Conservation (phyloP, 2,113 vertebrate genomes). For the Athene noctua region DNA sequence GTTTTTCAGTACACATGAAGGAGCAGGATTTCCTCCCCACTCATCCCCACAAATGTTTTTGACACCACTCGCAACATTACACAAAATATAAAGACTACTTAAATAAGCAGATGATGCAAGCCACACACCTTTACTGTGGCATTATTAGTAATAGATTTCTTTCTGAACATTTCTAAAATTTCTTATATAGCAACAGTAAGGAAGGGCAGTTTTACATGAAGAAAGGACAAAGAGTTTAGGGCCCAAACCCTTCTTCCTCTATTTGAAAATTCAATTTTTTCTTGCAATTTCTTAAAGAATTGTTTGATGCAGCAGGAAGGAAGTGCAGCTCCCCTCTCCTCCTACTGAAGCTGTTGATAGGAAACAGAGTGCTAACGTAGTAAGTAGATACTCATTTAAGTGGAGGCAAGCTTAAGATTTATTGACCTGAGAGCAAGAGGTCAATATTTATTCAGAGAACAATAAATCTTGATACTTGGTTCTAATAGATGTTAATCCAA, state of each 20-base stretch:
- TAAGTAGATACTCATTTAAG: slow-evolving; percentile 31
- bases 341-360: not conserved
- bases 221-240: not conserved
- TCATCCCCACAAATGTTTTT: not conserved
- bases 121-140: not conserved
- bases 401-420: slow-evolving; percentile 36
- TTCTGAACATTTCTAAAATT: not conserved
- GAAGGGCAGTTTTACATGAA: not conserved
- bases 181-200: not conserved
- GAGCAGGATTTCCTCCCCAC: not conserved
- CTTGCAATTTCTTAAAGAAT: not conserved
- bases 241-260: not conserved
- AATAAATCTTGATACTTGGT: slow-evolving; percentile 22
- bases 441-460: slow-evolving; percentile 58
- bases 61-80: not conserved
- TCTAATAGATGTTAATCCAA: slow-evolving; percentile 43
- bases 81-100: not conserved
- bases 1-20: not conserved
- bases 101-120: not conserved
- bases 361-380: not conserved
- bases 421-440: slow-evolving; percentile 22
- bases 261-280: not conserved
- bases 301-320: not conserved
- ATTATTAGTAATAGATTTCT: not conserved
- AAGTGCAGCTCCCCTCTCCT: not conserved